These are phyloP conservation scores for Chaitophorus viminalis DNA, from an alignment of 2,888 invertebrate genomes.

Conservation along the genomic window DNA sequence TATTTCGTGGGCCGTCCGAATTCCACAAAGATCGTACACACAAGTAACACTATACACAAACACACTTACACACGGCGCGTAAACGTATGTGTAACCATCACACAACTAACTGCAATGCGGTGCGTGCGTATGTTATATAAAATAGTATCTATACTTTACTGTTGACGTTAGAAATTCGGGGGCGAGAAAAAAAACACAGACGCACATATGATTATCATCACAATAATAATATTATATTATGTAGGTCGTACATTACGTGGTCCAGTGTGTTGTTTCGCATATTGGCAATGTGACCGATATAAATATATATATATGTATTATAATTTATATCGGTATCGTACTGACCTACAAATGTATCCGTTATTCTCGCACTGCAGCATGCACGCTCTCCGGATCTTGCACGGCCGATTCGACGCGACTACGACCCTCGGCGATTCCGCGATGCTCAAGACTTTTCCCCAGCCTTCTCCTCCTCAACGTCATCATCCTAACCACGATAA, in stretches of 20 bases:
- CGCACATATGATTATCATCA: background rate
- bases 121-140: background rate
- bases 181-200: slow-evolving; percentile 1
- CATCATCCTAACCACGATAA: no score
- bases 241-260: slow-evolving; percentile 34
- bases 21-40: slow-evolving; percentile 11
- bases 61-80: background rate
- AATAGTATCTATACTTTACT: no score
- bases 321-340: slow-evolving; percentile 24
- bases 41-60: background rate
- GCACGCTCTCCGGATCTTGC: background rate
- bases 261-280: slow-evolving; percentile 16
- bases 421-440: background rate
- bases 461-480: no score
- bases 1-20: slow-evolving; percentile 52
- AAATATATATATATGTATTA: background rate
- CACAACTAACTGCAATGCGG: background rate
- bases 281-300: slow-evolving; percentile 32
- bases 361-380: background rate
- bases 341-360: slow-evolving; percentile 49
- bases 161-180: background rate
- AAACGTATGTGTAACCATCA: no score
- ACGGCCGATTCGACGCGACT: background rate
- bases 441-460: background rate
- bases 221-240: slow-evolving; percentile 33